Conservation (phyloP, 2,797 vertebrate species). For the Benthosema pterotum region DNA sequence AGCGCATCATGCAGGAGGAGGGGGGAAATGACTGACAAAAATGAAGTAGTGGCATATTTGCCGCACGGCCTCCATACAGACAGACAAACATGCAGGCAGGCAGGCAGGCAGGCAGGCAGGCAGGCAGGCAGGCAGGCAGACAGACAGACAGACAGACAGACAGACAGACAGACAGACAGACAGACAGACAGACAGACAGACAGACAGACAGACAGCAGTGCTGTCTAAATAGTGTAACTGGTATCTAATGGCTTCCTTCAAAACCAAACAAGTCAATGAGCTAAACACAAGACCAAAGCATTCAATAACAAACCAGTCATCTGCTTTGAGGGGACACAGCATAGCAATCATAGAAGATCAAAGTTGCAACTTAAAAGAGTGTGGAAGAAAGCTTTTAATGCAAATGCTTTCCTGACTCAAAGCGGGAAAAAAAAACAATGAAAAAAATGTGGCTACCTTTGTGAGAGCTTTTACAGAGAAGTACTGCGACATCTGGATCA, state of each 20-base stretch:
- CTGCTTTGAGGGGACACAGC: constrained; percentile 55
- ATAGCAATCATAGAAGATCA: constrained; percentile 58
- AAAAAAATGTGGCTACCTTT: constrained; percentile 23
- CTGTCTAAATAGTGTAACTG: background rate
- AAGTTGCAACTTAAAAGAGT: constrained; percentile 56
- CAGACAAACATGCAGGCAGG: constrained; percentile 12
- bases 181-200: background rate
- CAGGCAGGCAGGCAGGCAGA: no score
- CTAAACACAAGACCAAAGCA: constrained; percentile 22
- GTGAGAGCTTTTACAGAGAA: constrained; percentile 37
- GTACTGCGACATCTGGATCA: background rate
- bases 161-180: constrained; percentile 24
- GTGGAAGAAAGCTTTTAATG: constrained; percentile 59
- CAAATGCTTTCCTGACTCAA: constrained; percentile 61
- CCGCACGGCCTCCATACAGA: constrained; percentile 44
- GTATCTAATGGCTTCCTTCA: no score
- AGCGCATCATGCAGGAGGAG: constrained; percentile 15
- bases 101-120: constrained; percentile 35
- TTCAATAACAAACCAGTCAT: constrained; percentile 41
- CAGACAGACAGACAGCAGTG: no score
- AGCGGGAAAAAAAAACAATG: constrained; percentile 39
- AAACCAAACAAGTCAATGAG: no score
- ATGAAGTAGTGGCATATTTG: constrained; percentile 71
- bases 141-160: constrained; percentile 39
- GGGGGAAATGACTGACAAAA: constrained; percentile 59